Percentiles rank a stretch among this genome's conserved stretches.
Evolutionary conservation across 1,140 invertebrate species (phyloP).

Genomic region (Eriocheir sinensis): DNA sequence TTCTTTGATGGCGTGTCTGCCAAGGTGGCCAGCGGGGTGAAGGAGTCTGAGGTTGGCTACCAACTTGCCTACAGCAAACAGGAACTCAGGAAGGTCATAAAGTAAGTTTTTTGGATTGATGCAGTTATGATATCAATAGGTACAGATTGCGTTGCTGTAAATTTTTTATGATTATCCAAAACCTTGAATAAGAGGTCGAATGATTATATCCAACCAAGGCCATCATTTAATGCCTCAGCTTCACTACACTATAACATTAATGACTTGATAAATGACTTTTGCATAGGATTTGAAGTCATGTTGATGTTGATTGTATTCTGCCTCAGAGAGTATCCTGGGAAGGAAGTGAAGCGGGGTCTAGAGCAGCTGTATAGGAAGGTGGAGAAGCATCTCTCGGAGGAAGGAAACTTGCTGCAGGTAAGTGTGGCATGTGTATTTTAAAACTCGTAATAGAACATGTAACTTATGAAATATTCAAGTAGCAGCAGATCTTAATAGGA

Average conservation of each 20-base stretch:
- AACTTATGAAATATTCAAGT: too few relatives aligned
- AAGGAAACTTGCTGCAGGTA: constrained; percentile 96
- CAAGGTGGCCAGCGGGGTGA: constrained; percentile 95
- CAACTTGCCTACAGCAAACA: constrained; percentile 98
- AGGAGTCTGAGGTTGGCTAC: constrained; percentile 98
- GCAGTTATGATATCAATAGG: neutral
- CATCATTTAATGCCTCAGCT: too few relatives aligned
- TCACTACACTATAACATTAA: too few relatives aligned
- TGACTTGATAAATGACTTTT: too few relatives aligned
- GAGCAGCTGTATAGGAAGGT: constrained; percentile 98
- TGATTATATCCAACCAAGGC: too few relatives aligned
- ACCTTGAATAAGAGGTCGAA: too few relatives aligned
- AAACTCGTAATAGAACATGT: too few relatives aligned
- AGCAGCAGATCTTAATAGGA: too few relatives aligned
- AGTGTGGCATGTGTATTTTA: constrained; percentile 51
- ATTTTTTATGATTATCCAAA: too few relatives aligned
- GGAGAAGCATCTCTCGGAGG: constrained; percentile 97
- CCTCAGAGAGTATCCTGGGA: constrained; percentile 91
- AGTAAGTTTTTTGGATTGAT: constrained; percentile 80
- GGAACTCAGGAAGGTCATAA: constrained; percentile 96
- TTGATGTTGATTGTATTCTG: neutral
- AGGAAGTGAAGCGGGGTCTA: constrained; percentile 97
- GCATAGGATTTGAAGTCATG: neutral
- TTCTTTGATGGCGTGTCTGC: constrained; percentile 84
- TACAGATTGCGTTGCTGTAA: too few relatives aligned